Percentiles rank a stretch among this genome's conserved stretches.
phyloP scores from a whole-genome alignment of 2,888 invertebrate species.

The Herminia tarsipennalis region DNA sequence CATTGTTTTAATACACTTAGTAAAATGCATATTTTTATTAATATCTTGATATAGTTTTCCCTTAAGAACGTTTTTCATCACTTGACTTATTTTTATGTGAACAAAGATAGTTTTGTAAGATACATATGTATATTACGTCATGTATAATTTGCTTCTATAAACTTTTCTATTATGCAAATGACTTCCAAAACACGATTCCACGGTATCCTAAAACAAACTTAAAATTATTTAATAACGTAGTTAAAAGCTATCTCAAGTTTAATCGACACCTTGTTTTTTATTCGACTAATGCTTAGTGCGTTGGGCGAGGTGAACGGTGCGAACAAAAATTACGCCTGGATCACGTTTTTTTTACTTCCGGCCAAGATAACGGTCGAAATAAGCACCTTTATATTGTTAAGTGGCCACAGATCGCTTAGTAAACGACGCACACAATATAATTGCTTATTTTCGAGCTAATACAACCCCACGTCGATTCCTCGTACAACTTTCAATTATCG shows the following conservation, averaged over 20 bases:
- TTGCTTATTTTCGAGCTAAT: slow-evolving; percentile 56
- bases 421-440: slow-evolving; percentile 60
- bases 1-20: too few species aligned
- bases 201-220: slow-evolving; percentile 66
- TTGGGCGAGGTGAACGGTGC: slow-evolving; percentile 54
- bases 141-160: slow-evolving; percentile 35
- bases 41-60: too few species aligned
- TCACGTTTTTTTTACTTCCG: slow-evolving; percentile 77
- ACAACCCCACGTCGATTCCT: slow-evolving; percentile 48
- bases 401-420: slow-evolving; percentile 69
- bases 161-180: slow-evolving; percentile 50
- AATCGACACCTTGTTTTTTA: slow-evolving; percentile 79
- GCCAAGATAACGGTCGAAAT: slow-evolving; percentile 75
- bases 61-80: too few species aligned
- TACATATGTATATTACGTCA: slow-evolving; percentile 14
- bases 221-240: slow-evolving; percentile 70
- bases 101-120: too few species aligned
- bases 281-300: slow-evolving; percentile 70
- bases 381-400: slow-evolving; percentile 78
- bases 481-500: slow-evolving; percentile 71
- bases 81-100: too few species aligned
- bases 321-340: slow-evolving; percentile 73
- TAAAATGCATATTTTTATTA: too few species aligned
- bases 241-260: slow-evolving; percentile 73
- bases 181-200: slow-evolving; percentile 46